A percentile compares a stretch with the other conserved stretches of the same genome.
Conservation (phyloP, 1,140 invertebrate genomes). For the Chrysopa pallens region DNA sequence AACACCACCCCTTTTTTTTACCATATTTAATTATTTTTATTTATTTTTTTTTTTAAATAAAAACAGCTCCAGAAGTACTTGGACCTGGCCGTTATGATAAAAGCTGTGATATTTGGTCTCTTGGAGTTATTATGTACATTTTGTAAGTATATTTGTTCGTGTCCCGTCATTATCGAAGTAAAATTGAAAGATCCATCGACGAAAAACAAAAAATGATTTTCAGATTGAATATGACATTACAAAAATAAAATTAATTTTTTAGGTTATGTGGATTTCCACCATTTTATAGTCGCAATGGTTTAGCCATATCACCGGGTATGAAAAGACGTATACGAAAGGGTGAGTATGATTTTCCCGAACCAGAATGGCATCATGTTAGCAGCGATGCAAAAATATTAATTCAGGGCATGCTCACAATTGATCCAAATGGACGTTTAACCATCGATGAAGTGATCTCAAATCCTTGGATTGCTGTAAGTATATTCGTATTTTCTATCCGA, state of each 20-base stretch:
- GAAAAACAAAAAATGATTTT: too few relatives aligned
- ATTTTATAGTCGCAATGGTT: conserved; percentile 93
- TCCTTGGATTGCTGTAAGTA: conserved; percentile 74
- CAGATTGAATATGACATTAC: too few relatives aligned
- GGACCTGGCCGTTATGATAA: conserved; percentile 97
- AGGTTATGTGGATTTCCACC: conserved; percentile 94
- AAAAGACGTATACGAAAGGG: conserved; percentile 91
- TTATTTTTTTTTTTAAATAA: neutral
- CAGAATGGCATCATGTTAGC: conserved; percentile 92
- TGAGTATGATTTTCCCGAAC: conserved; percentile 91
- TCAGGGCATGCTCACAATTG: conserved; percentile 78
- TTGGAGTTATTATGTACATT: conserved; percentile 98
- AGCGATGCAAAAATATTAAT: conserved; percentile 91
- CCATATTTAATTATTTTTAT: conserved; percentile 1
- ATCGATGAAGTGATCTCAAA: conserved; percentile 84
- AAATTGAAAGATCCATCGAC: too few relatives aligned
- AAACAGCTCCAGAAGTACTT: conserved; percentile 77
- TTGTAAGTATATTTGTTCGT: conserved; percentile 54
- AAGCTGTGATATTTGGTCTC: conserved; percentile 96
- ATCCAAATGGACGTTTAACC: conserved; percentile 72
- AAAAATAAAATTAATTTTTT: too few relatives aligned
- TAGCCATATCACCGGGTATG: conserved; percentile 98
- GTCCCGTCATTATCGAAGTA: too few relatives aligned
- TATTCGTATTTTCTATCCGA: too few relatives aligned
- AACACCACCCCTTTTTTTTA: neutral